Evolutionary conservation across 1,140 invertebrate genomes (phyloP), one percentile per base, ranked within the genome.

Genomic region (Pseudomyrmex gracilis): DNA sequence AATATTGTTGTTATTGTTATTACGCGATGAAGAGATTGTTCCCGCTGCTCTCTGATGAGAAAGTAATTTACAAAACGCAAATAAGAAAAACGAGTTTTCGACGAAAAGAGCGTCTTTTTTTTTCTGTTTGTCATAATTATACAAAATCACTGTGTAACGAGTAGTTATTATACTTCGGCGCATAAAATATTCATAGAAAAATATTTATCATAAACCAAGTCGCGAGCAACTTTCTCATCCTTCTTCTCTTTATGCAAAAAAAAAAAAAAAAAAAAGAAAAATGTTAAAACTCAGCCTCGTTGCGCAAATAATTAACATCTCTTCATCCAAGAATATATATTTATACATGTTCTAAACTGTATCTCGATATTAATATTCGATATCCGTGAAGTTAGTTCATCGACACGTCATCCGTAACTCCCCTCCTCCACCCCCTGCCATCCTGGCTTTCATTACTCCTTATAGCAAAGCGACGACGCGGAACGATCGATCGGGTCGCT

Each of bases 401-500:
- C 86, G 80, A 49, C 64, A 87, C 58, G 51, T 78, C 74, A n/a
- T 12, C 12, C 60, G 53, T 60, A 20, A 9, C 43, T 24, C 20
- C 24, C 57, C 45, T 71, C 22, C 43, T 24, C 20, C 24, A 51
- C 45, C 80, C 22, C 57, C 57, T 53, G 47, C n/a, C 9, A 1
- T 53, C 61, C 71, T 60, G 34, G 53, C 71, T 85, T 87, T 87
- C 86, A 74, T 55, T 68, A 76, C 80, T 73, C 63, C 76, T 80
- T 80, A 80, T 80, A 80, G 67, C 60, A 84, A 84, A 87, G 78
- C 86, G 78, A 51, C 80, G 86, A 86, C 80, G 80, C 73, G 71
- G 67, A 87, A 87, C 82, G 85, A 87, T 87, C 85, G 86, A 87
- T 87, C 60, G 80, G 64, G 66, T 70, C 55, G 71, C 58, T 68